These are phyloP conservation scores for Nesoenas mayeri DNA, from an alignment of 2,113 vertebrate species.

Conservation along the genomic window DNA sequence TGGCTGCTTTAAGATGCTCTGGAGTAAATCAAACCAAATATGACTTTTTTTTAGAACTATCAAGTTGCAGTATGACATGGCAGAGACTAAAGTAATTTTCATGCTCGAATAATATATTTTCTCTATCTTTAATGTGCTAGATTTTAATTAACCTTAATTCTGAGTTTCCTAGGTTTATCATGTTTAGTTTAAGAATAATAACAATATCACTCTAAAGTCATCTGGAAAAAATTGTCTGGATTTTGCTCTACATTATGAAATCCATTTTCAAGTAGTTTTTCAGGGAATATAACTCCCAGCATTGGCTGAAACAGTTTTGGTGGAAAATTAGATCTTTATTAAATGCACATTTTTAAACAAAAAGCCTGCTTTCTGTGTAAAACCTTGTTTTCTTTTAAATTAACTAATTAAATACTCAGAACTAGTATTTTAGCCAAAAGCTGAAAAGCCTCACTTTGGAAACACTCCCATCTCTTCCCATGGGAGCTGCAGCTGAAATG, in stretches of 20 bases:
- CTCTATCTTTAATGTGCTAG: neutral
- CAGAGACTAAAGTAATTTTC: neutral
- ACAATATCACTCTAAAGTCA: slow-evolving; percentile 19
- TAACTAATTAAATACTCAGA: slow-evolving; percentile 49
- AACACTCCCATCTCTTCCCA: neutral
- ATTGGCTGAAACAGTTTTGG: slow-evolving; percentile 44
- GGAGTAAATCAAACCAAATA: neutral
- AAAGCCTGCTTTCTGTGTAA: slow-evolving; percentile 36
- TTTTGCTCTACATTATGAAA: slow-evolving; percentile 54
- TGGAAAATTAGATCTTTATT: slow-evolving; percentile 59
- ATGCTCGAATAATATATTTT: neutral
- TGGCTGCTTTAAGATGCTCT: neutral
- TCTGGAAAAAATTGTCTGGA: slow-evolving; percentile 59
- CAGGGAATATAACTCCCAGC: slow-evolving; percentile 40
- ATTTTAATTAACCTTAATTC: slow-evolving; percentile 31
- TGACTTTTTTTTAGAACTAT: neutral
- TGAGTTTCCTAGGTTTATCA: slow-evolving; percentile 25
- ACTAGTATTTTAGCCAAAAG: neutral
- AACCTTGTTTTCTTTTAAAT: slow-evolving; percentile 60
- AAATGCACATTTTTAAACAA: slow-evolving; percentile 58
- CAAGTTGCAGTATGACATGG: neutral
- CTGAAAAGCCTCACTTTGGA: slow-evolving; percentile 6
- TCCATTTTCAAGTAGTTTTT: slow-evolving; percentile 55
- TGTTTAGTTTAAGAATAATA: slow-evolving; percentile 36
- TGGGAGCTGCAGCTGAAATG: neutral